These are phyloP conservation scores for Ernsta delagoae DNA, from an alignment of 2,888 invertebrate genomes.

Conservation along the genomic window DNA sequence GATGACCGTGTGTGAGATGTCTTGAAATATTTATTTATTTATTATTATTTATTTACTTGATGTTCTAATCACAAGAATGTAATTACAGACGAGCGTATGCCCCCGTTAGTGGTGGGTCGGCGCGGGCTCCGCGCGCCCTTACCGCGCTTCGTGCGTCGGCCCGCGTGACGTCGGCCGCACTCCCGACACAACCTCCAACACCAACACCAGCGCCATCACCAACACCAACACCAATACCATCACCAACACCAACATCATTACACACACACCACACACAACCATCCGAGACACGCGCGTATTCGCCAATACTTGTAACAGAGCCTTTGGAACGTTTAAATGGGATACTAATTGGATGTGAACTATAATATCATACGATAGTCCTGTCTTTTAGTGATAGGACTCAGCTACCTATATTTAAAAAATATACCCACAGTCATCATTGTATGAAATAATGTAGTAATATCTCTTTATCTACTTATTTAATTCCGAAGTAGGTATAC, in stretches of 20 bases:
- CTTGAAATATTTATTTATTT: too few relatives aligned
- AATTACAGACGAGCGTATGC: slow-evolving; percentile 64
- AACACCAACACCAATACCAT: slow-evolving; percentile 44
- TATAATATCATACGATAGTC: too few relatives aligned
- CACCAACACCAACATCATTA: not conserved
- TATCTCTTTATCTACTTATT: too few relatives aligned
- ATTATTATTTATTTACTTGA: too few relatives aligned
- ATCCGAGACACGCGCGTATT: not conserved
- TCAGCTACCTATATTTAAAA: too few relatives aligned
- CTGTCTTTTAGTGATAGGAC: too few relatives aligned
- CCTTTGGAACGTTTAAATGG: not conserved
- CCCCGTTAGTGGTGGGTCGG: slow-evolving; percentile 72
- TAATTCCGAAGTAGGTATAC: too few relatives aligned
- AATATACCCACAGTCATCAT: too few relatives aligned
- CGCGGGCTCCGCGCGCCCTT: slow-evolving; percentile 64
- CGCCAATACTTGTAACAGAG: not conserved
- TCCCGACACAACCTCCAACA: slow-evolving; percentile 50
- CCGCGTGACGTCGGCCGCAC: slow-evolving; percentile 76
- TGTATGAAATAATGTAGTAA: too few relatives aligned
- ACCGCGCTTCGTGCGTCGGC: slow-evolving; percentile 68
- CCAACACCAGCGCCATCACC: slow-evolving; percentile 43
- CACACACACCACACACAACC: not conserved
- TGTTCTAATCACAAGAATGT: too few relatives aligned
- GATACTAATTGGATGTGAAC: too few relatives aligned
- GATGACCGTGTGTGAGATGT: too few relatives aligned